These are phyloP conservation scores for Plutomurus gul DNA, from an alignment of 1,140 invertebrate genomes.

Conservation along the genomic window DNA sequence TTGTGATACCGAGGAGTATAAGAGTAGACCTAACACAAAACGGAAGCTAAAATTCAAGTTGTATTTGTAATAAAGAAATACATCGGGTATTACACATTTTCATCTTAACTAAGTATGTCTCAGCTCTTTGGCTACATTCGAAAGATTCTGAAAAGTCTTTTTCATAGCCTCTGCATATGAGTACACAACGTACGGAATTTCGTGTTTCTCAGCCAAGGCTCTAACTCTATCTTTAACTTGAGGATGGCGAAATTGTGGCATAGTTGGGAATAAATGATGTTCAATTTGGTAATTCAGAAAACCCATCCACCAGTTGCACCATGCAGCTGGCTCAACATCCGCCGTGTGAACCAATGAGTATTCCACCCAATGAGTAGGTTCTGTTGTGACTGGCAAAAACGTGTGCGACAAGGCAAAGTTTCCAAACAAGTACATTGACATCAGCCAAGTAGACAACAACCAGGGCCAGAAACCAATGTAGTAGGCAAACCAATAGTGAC, in stretches of 20 bases:
- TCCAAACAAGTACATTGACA: slow-evolving; percentile 49
- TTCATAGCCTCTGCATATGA: slow-evolving; percentile 39
- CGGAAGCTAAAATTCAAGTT: background rate
- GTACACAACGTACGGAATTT: slow-evolving; percentile 39
- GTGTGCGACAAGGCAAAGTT: slow-evolving; percentile 50
- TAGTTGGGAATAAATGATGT: slow-evolving; percentile 48
- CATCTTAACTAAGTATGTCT: background rate
- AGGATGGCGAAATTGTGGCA: slow-evolving; percentile 47
- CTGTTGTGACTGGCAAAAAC: slow-evolving; percentile 42
- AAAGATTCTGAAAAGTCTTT: slow-evolving; percentile 41
- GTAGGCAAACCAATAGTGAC: slow-evolving; percentile 48
- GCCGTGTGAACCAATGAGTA: slow-evolving; percentile 43
- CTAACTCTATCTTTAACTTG: slow-evolving; percentile 41
- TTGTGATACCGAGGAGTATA: too few species aligned
- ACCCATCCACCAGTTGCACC: slow-evolving; percentile 46
- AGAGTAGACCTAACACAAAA: background rate
- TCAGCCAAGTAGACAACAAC: slow-evolving; percentile 46
- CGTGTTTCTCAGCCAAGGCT: slow-evolving; percentile 43
- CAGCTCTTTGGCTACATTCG: slow-evolving; percentile 44
- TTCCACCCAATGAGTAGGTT: slow-evolving; percentile 47
- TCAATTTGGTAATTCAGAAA: slow-evolving; percentile 50
- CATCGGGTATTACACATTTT: background rate
- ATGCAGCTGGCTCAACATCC: slow-evolving; percentile 36
- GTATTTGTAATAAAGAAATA: background rate
- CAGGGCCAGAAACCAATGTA: slow-evolving; percentile 48